Evolutionary conservation across 2,797 vertebrate genomes (phyloP).

Genomic region (Oreonectes daqikongensis): DNA sequence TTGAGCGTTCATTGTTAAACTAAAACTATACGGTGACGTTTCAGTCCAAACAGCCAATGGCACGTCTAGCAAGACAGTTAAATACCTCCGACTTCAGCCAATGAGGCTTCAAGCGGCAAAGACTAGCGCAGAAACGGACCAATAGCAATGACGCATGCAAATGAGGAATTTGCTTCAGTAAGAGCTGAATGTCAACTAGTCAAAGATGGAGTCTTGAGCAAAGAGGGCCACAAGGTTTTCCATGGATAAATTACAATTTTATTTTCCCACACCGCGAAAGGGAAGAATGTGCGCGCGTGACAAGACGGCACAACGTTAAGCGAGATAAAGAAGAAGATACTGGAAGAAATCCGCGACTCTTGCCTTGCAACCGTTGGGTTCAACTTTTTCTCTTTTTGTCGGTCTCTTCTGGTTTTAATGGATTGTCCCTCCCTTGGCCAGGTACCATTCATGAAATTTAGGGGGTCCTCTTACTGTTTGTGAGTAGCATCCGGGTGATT

Average conservation of each 20-base stretch:
- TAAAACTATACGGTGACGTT: constrained; percentile 79
- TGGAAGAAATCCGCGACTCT: constrained; percentile 39
- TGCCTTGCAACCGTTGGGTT: constrained; percentile 56
- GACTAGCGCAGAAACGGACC: constrained; percentile 77
- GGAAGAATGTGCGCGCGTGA: constrained; percentile 42
- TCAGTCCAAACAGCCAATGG: constrained; percentile 77
- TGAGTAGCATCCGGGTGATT: constrained; percentile 75
- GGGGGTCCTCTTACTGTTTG: constrained; percentile 62
- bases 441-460: constrained; percentile 75
- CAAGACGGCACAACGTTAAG: constrained; percentile 49
- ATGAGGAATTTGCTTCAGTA: constrained; percentile 85
- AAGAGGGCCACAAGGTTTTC: constrained; percentile 85
- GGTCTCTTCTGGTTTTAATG: constrained; percentile 62
- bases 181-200: constrained; percentile 95
- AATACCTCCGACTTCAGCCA: constrained; percentile 80
- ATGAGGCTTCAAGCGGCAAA: constrained; percentile 74
- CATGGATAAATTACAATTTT: constrained; percentile 71
- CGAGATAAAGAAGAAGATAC: constrained; percentile 27
- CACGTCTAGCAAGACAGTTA: constrained; percentile 79
- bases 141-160: constrained; percentile 80
- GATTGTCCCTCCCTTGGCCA: constrained; percentile 77
- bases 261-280: constrained; percentile 49
- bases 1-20: constrained; percentile 95
- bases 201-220: constrained; percentile 96
- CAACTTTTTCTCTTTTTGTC: constrained; percentile 71